Conservation (phyloP, 2,113 vertebrate genomes). For the Junco hyemalis region DNA sequence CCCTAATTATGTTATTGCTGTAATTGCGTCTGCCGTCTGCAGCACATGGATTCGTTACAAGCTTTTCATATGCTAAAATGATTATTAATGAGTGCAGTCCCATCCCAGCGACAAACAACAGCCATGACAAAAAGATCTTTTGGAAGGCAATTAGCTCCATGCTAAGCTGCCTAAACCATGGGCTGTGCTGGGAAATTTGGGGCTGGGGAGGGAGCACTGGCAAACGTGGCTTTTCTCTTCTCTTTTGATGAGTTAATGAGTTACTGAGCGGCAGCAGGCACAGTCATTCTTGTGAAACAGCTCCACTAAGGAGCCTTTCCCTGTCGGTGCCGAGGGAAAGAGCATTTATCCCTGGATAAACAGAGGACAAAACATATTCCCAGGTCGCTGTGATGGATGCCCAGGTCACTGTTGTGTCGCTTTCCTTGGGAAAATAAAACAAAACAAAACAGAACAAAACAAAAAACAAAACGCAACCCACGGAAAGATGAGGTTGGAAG, state of each 20-base stretch:
- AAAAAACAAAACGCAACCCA: neutral
- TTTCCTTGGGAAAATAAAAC: neutral
- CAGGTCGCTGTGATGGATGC: neutral
- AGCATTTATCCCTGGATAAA: neutral
- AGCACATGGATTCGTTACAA: slow-evolving; percentile 65
- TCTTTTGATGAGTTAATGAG: slow-evolving; percentile 55
- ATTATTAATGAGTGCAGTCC: slow-evolving; percentile 66
- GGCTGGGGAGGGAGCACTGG: neutral
- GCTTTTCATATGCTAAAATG: slow-evolving; percentile 71
- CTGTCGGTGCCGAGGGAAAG: neutral
- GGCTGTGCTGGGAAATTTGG: slow-evolving; percentile 24
- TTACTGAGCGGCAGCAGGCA: neutral
- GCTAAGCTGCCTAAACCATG: slow-evolving; percentile 28
- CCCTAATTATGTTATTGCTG: slow-evolving; percentile 61
- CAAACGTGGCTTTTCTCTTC: slow-evolving; percentile 4
- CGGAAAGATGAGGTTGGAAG: neutral
- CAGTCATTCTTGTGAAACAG: neutral
- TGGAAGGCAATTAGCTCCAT: slow-evolving; percentile 62
- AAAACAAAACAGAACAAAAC: neutral
- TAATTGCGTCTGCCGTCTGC: slow-evolving; percentile 64
- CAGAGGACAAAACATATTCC: neutral
- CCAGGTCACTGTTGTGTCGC: neutral
- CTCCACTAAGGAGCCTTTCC: neutral
- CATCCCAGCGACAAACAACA: slow-evolving; percentile 36
- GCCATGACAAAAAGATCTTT: slow-evolving; percentile 45